phyloP scores from a whole-genome alignment of 2,797 vertebrate species.

The Argentina silus region DNA sequence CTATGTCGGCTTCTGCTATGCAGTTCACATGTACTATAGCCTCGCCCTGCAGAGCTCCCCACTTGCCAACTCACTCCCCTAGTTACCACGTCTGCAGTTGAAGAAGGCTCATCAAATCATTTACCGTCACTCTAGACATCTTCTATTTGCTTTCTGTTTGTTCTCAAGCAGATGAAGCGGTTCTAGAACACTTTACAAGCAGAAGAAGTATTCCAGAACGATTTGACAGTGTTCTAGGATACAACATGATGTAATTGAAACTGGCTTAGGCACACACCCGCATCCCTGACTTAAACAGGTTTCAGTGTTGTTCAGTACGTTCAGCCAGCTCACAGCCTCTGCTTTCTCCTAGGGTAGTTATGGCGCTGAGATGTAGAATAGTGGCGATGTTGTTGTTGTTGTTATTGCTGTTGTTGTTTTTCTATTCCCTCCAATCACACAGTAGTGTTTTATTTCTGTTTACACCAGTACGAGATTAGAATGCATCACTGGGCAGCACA shows the following conservation, averaged over 20 bases:
- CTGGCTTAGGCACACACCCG: no score
- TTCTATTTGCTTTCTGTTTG: background rate
- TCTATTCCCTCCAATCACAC: slow-evolving; percentile 32
- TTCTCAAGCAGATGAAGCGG: background rate
- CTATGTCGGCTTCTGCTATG: background rate
- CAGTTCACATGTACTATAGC: slow-evolving; percentile 4
- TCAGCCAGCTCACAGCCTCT: no score
- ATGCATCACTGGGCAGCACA: slow-evolving; percentile 63
- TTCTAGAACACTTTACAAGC: background rate
- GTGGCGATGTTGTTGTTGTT: background rate
- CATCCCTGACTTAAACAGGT: no score
- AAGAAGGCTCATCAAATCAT: background rate
- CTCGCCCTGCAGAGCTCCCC: background rate
- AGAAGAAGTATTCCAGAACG: slow-evolving; percentile 1
- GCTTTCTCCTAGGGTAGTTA: background rate
- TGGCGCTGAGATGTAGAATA: background rate
- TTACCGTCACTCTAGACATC: background rate
- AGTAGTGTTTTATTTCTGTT: slow-evolving; percentile 42
- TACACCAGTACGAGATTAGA: slow-evolving; percentile 53
- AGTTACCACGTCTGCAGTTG: background rate
- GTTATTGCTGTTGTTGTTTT: background rate
- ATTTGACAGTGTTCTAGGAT: background rate
- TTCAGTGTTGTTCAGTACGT: background rate
- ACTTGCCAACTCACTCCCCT: background rate
- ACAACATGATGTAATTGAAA: no score